Base-by-base conservation (phyloP, 2,888 invertebrate genomes). In the Erebia epiphron region DNA sequence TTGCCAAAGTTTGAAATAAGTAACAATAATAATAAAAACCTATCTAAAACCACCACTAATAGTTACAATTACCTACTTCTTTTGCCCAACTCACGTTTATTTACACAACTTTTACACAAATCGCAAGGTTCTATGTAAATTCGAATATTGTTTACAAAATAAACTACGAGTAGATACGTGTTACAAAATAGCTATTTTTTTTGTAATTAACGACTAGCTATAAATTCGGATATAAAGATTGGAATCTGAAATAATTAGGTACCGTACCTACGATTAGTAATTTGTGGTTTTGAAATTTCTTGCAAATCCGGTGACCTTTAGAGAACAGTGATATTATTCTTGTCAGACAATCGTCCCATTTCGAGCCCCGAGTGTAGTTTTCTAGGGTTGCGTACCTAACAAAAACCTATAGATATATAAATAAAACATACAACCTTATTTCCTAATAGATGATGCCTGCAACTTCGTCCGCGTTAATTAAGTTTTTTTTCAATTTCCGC, bases 81-180 rank as follows among this genome's bases (percentile, higher is more conserved):
- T 10, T 66, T 66, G 18, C 66, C 14, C 14, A 18, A 66, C 43
- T 26, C 54, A n/a, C 46, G 46, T 62, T 21, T 49, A 41, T 56
- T 66, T 66, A 57, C 66, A 66, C 66, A 66, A 57, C 14, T 66
- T 66, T 52, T 56, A 56, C 43, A 64, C 52, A 54, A 64, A 64
- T 46, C 57, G 26, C 56, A 66, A 66, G 66, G 66, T 66, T 66
- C 43, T 66, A 66, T 66, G 66, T 57, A 66, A 66, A 66, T 66
- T 16, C 43, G 21, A 66, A 57, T 41, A 46, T 66, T 46, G 21
- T 57, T 57, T 66, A 52, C 66, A 56, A 66, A 66, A 66, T 21
- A 18, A 49, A 49, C 46, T n/a, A n/a, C n/a, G n/a, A n/a, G n/a
- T 41, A 5, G 8, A 1, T 49, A 46, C 43, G 16, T 61, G 43